Evolutionary conservation across 2,797 vertebrate species (phyloP).

Genomic region (Iguana delicatissima): DNA sequence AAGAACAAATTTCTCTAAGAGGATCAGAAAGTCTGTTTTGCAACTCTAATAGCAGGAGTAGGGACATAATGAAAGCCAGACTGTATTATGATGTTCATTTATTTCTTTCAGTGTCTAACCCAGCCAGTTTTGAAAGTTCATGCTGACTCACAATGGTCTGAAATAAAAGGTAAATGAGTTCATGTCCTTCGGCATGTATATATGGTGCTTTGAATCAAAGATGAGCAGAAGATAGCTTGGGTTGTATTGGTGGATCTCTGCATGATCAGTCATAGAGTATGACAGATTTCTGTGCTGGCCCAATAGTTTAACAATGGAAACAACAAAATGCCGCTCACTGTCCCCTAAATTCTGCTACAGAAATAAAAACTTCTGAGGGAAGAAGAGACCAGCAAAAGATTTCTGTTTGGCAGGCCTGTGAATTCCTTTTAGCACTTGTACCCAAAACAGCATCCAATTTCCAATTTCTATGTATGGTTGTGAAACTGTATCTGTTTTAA

Average conservation of each 20-base stretch:
- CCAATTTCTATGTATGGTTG: too few species aligned
- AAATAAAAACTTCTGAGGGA: neutral
- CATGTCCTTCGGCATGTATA: neutral
- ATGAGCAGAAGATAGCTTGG: neutral
- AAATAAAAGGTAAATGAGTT: slow-evolving; percentile 14
- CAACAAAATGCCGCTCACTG: neutral
- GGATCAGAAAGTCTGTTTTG: slow-evolving; percentile 23
- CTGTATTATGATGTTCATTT: slow-evolving; percentile 12
- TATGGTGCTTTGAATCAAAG: neutral
- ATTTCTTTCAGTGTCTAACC: neutral
- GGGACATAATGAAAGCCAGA: neutral
- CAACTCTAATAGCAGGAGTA: neutral
- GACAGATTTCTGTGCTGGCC: neutral
- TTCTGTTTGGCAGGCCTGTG: neutral
- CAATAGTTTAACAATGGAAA: neutral
- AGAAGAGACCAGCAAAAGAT: neutral
- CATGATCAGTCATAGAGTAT: neutral
- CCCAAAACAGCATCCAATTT: neutral
- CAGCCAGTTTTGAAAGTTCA: neutral
- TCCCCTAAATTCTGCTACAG: neutral
- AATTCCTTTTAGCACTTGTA: neutral
- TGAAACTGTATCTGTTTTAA: too few species aligned
- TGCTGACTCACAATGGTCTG: neutral
- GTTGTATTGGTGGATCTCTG: neutral
- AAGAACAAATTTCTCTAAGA: slow-evolving; percentile 29